Evolutionary conservation across 2,888 invertebrate species (phyloP).

Genomic region (Nebria brevicollis): DNA sequence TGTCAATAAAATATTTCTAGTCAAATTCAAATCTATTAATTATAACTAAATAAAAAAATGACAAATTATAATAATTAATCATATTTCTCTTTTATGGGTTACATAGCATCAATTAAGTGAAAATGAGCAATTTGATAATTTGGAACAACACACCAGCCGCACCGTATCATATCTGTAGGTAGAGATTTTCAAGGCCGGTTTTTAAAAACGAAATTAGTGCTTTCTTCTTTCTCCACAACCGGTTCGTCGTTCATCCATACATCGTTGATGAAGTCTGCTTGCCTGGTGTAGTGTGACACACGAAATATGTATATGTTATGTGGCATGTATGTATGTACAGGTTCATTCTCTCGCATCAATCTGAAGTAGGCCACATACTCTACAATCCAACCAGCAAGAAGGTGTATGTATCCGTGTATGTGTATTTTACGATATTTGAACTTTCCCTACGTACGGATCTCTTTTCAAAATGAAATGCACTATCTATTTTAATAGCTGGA

Average conservation of each 20-base stretch:
- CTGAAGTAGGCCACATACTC: conserved; percentile 27
- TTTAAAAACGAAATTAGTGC: conserved; percentile 39
- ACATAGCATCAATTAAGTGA: not conserved
- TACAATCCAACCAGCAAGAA: conserved; percentile 21
- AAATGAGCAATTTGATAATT: not conserved
- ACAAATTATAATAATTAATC: not conserved
- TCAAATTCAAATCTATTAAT: not conserved
- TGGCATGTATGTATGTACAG: not conserved
- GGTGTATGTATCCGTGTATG: conserved; percentile 20
- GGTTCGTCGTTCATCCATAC: conserved; percentile 12
- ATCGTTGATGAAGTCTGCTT: conserved; percentile 10
- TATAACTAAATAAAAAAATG: not conserved
- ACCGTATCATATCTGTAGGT: not conserved
- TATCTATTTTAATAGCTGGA: conserved; percentile 26
- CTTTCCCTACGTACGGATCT: conserved; percentile 42
- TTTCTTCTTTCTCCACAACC: conserved; percentile 42
- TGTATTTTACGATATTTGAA: conserved; percentile 26
- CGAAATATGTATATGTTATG: not conserved
- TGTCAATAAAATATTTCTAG: no score
- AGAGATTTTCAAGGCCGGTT: conserved; percentile 27
- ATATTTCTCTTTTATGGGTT: not conserved
- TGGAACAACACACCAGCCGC: not conserved
- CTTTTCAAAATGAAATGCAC: conserved; percentile 26
- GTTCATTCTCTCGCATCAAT: conserved; percentile 16
- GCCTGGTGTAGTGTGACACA: conserved; percentile 16